A percentile compares a stretch with the other conserved stretches of the same genome.
phyloP scores from a whole-genome alignment of 2,113 vertebrate species.

The Zeus faber region DNA sequence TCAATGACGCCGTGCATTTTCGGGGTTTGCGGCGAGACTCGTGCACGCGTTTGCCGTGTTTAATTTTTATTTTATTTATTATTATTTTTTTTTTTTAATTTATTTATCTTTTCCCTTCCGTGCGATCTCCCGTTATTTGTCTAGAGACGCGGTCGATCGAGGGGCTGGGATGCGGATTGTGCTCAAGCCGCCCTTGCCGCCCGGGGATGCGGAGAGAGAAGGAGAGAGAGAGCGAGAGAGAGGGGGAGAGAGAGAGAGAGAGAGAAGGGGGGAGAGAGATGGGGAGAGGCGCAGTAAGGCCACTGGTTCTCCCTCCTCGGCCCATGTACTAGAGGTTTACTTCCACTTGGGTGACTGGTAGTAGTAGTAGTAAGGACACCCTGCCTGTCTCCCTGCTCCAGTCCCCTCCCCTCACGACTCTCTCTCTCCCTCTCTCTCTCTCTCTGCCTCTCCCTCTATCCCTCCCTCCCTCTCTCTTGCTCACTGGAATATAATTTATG shows the following conservation, averaged over 20 bases:
- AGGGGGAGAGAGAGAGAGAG: background rate
- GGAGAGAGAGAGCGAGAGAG: constrained; percentile 30
- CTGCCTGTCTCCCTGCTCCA: too few species aligned
- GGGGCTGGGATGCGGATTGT: constrained; percentile 69
- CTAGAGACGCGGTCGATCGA: constrained; percentile 53
- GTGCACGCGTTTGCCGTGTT: constrained; percentile 11
- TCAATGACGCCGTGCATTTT: constrained; percentile 52
- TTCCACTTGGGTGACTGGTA: too few species aligned
- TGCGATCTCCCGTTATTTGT: too few species aligned
- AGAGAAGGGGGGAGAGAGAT: constrained; percentile 22
- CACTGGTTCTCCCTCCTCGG: background rate
- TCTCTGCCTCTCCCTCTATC: constrained; percentile 6
- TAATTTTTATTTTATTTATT: too few species aligned
- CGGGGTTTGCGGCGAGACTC: constrained; percentile 3
- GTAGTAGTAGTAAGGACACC: too few species aligned
- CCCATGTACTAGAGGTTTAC: too few species aligned
- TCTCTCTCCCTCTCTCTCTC: too few species aligned
- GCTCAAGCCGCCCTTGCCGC: constrained; percentile 71
- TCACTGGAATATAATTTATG: background rate
- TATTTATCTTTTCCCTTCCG: too few species aligned
- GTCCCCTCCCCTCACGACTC: too few species aligned
- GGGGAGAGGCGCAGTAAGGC: constrained; percentile 37
- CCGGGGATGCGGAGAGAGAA: constrained; percentile 65
- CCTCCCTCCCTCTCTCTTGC: constrained; percentile 30
- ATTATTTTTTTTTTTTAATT: too few species aligned